Evolutionary conservation across 2,113 vertebrate genomes (phyloP), one percentile per base, ranked within the genome.

Genomic region (Grantiella picta): DNA sequence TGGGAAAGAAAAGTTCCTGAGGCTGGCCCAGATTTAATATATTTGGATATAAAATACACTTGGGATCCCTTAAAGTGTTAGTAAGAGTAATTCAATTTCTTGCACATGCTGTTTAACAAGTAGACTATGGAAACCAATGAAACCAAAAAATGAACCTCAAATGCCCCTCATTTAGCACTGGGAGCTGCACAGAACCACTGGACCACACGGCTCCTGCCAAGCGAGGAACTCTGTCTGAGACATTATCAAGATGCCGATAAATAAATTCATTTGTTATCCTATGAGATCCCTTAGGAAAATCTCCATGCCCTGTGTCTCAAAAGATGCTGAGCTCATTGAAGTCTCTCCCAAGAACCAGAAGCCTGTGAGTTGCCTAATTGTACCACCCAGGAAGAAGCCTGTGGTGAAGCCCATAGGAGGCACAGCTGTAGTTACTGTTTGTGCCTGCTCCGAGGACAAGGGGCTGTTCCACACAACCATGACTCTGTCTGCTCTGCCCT

Each of bases 191-290:
- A 44, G 54, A 80, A 54, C 36, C 47, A 54, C 38, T 9, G 50
- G 40, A 69, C 23, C 14, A 40, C 64, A 9, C 12, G 0, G 0
- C 18, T 53, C 42, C 2, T 0, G 1, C 23, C 53, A 79, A 86
- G 64, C 12, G 8, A 49, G 15, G 20, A 86, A 19, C 59, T 47
- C 5, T 1, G 42, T 9, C 59, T 38, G 56, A 59, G 68, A 33
- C 45, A 24, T 7, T 59, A 31, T 22, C 53, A 65, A 42, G 80
- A 31, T 19, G 56, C 59, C 31, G 38, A 70, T 47, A 54, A 63
- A 81, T 25, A 0, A 42, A 42, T 61, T 27, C 0, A 17, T 50
- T 44, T 47, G n/a, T 28, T 57, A 33, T 25, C 54, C 66, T 59
- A 1, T 3, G 12, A 82, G 49, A 52, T 69, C 33, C 44, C 73